Evolutionary conservation across 1,140 invertebrate species (phyloP).

Genomic region (Eubasilissa regina): DNA sequence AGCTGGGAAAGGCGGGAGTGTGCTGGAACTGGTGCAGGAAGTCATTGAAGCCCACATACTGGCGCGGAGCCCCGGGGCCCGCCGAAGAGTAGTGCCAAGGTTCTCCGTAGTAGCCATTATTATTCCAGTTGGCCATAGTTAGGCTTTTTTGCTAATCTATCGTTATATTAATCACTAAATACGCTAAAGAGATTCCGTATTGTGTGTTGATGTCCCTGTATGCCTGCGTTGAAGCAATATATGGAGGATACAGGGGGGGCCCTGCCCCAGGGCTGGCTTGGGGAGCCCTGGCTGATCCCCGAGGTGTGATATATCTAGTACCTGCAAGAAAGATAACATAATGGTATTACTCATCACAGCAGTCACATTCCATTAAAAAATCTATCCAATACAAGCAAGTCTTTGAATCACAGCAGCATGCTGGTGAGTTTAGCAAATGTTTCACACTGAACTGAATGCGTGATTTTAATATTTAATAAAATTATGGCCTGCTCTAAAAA

Average conservation of each 20-base stretch:
- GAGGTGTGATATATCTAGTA: too few species aligned
- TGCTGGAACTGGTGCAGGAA: conserved; percentile 47
- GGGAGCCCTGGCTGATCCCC: neutral
- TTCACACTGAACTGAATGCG: too few species aligned
- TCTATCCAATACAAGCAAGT: neutral
- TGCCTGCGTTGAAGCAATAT: conserved; percentile 30
- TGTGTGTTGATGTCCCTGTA: neutral
- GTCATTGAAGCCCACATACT: conserved; percentile 36
- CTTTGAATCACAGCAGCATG: neutral
- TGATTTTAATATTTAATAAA: neutral
- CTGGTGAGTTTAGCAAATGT: too few species aligned
- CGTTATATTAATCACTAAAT: too few species aligned
- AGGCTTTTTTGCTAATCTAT: neutral
- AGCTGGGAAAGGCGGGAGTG: neutral
- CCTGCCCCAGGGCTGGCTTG: neutral
- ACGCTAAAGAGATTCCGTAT: too few species aligned
- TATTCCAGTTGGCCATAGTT: conserved; percentile 45
- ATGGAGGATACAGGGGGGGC: conserved; percentile 26
- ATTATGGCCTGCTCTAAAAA: neutral
- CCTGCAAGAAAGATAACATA: too few species aligned
- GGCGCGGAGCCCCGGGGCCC: neutral
- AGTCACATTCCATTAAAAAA: neutral
- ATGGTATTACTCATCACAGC: neutral
- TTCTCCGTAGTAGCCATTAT: conserved; percentile 9
- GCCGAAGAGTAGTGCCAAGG: neutral